Evolutionary conservation across 1,140 invertebrate genomes (phyloP).

Genomic region (Drosophila seguyi): DNA sequence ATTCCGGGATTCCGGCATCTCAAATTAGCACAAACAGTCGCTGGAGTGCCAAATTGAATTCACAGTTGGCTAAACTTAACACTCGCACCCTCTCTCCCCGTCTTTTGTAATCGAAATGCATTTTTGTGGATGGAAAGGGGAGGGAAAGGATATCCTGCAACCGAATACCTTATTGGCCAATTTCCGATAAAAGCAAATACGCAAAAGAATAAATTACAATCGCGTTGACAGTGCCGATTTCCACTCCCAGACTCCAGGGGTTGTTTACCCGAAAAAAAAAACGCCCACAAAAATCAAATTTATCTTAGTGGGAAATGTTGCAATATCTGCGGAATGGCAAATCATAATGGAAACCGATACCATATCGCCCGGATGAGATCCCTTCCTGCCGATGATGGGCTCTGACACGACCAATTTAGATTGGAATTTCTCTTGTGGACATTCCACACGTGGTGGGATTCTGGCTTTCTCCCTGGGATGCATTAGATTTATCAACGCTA

Average conservation of each 20-base stretch:
- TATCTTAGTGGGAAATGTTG: constrained; percentile 33
- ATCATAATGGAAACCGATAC: constrained; percentile 40
- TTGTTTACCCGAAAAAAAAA: constrained; percentile 43
- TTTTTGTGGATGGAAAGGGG: constrained; percentile 41
- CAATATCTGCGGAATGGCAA: constrained; percentile 42
- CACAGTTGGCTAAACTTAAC: constrained; percentile 64
- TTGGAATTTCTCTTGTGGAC: constrained; percentile 31
- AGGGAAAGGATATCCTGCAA: constrained; percentile 65
- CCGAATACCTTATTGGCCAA: constrained; percentile 56
- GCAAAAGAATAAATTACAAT: constrained; percentile 77
- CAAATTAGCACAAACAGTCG: constrained; percentile 38
- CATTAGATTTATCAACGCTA: constrained; percentile 56
- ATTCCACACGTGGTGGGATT: constrained; percentile 27
- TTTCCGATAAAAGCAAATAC: constrained; percentile 63
- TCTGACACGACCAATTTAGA: constrained; percentile 42
- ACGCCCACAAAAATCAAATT: constrained; percentile 59
- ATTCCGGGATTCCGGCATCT: constrained; percentile 41
- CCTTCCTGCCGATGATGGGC: constrained; percentile 16
- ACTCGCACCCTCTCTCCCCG: constrained; percentile 34
- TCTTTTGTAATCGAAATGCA: constrained; percentile 61
- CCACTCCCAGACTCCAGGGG: constrained; percentile 31
- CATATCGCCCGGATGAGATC: constrained; percentile 46
- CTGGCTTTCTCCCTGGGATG: constrained; percentile 48
- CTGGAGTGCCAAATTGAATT: constrained; percentile 52
- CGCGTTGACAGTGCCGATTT: constrained; percentile 58